Conservation (phyloP, 2,888 invertebrate genomes). For the Caenorhabditis wallacei region DNA sequence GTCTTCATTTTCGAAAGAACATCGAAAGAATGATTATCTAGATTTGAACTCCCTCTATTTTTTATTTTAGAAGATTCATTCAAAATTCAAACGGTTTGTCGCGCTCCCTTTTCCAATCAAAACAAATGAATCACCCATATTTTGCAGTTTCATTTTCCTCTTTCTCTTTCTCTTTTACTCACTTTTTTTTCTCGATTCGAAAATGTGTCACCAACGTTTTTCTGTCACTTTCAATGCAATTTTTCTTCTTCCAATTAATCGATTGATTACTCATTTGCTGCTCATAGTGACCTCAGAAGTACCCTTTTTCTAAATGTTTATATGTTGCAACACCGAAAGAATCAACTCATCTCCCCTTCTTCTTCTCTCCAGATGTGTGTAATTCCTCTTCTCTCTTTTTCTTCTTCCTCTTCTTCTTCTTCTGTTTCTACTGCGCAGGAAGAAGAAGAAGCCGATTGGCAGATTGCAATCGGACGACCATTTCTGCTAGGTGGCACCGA, state of each 20-base stretch:
- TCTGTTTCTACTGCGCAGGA: constrained; percentile 29
- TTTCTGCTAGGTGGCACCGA: constrained; percentile 44
- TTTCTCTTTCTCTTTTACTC: neutral
- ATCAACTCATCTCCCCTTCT: constrained; percentile 19
- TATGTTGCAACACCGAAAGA: constrained; percentile 45
- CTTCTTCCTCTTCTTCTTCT: constrained; percentile 6
- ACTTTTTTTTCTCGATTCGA: constrained; percentile 10
- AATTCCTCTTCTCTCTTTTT: constrained; percentile 2
- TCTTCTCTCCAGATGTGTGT: constrained; percentile 35
- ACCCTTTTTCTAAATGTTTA: constrained; percentile 40
- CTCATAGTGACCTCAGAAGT: neutral
- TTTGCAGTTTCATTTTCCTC: neutral
- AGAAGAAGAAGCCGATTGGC: constrained; percentile 33
- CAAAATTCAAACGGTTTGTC: neutral
- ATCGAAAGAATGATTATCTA: too few relatives aligned
- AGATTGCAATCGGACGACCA: constrained; percentile 52
- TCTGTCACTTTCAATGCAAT: constrained; percentile 11
- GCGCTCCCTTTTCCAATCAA: neutral
- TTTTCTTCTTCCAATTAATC: constrained; percentile 23
- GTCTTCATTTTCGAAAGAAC: too few relatives aligned
- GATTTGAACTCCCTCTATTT: too few relatives aligned
- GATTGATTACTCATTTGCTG: constrained; percentile 48
- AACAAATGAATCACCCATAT: constrained; percentile 29
- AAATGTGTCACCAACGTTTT: constrained; percentile 14
- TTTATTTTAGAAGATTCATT: neutral